Base-by-base conservation (phyloP, 2,888 invertebrate species). In the Eubasilissa splendida region DNA sequence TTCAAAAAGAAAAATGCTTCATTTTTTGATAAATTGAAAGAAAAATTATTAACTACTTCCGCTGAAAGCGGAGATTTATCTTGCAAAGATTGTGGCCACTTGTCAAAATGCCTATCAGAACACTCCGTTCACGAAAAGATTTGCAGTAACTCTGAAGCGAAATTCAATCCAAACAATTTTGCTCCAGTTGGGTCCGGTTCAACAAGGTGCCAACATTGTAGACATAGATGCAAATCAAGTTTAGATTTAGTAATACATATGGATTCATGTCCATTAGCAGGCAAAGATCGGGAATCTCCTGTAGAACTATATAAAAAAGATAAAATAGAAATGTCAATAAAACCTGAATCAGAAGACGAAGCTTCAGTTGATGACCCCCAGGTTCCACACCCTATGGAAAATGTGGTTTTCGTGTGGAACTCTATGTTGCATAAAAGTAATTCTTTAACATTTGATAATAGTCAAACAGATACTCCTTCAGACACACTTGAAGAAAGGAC, bases 181-280 rank as follows among this genome's bases (percentile, higher is more conserved):
- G 86, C 90, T 56, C 88, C 89, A 82, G 87, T 90, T 68, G 91
- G 89, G 84, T 87, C 91, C 85, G 93, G 94, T 83, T 95, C 96
- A 12, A 95, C 95, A 74, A 92, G 96, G 80, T 97, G 97, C 87
- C 96, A 96, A 87, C 94, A 94, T 86, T 97, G 97, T 87, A 92
- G 96, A 84, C 96, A 96, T 87, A 92, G 96, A 82, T 97, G 96
- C 88, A 96, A 96, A 88, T 95, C 95, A 50, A 95, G 95, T 85
- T 92, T 93, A 4, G 96, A 96, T 88, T 90, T 97, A 71, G 90
- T 93, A 83, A 89, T 93, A 80, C 97, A 97, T 87, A 89, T 96
- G 87, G 93, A 93, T 87, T 93, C 92, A 58, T 96, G 96, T 86
- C 88, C 88, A 8, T 93, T 92, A 84, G 91, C 92, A 53, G 87